Evolutionary conservation across 2,797 vertebrate species (phyloP).

Genomic region (Novumbra hubbsi): DNA sequence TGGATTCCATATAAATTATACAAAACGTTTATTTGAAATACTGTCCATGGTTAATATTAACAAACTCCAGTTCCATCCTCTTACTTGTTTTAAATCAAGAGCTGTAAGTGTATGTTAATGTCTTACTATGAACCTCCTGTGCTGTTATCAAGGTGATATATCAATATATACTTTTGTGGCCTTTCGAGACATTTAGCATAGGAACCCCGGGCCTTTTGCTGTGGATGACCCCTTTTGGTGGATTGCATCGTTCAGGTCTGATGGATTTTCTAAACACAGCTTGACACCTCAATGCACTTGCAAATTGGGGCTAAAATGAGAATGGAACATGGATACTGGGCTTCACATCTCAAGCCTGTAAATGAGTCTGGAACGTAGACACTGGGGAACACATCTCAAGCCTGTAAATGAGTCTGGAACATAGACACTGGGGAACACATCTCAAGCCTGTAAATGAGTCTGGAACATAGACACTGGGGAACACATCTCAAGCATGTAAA

Average conservation of each 20-base stretch:
- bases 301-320: too few relatives aligned
- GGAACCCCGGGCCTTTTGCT: conserved; percentile 69
- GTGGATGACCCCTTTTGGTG: conserved; percentile 53
- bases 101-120: background rate
- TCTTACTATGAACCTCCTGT: background rate
- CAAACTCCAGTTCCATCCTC: background rate
- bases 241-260: conserved; percentile 6
- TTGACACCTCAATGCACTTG: too few relatives aligned
- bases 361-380: too few relatives aligned
- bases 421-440: conserved; percentile 19
- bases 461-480: too few relatives aligned
- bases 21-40: conserved; percentile 1
- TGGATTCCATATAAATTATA: background rate
- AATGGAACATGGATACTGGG: conserved; percentile 30
- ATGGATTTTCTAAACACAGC: too few relatives aligned
- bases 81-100: background rate
- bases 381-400: too few relatives aligned
- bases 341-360: too few relatives aligned
- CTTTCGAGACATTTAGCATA: conserved; percentile 51
- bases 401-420: conserved; percentile 39
- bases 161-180: conserved; percentile 44
- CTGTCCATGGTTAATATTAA: background rate
- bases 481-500: too few relatives aligned
- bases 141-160: background rate
- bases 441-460: too few relatives aligned